Percentiles rank a stretch among this genome's conserved stretches.
These are phyloP conservation scores for Brachionus manjavacas DNA, from an alignment of 1,140 invertebrate species.

Conservation along the genomic window DNA sequence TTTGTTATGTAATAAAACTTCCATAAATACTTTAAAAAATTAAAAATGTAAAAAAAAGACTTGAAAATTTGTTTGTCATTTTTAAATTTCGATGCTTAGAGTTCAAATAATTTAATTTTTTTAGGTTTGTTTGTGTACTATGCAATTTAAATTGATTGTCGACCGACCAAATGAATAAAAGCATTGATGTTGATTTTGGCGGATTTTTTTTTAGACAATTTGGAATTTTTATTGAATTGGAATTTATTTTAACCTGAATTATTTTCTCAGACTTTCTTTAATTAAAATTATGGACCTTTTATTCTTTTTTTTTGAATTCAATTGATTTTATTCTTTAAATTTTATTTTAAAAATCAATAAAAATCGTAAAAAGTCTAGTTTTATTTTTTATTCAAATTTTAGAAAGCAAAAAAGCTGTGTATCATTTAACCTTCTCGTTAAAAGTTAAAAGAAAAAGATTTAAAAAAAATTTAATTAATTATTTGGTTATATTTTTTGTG, in stretches of 20 bases:
- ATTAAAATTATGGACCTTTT: constrained; percentile 18
- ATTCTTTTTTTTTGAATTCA: constrained; percentile 14
- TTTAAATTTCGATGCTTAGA: neutral
- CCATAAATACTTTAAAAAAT: neutral
- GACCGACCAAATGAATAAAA: neutral
- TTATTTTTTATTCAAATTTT: neutral
- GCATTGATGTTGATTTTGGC: neutral
- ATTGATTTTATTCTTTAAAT: constrained; percentile 32
- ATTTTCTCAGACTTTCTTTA: neutral
- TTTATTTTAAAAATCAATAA: constrained; percentile 29
- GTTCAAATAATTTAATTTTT: neutral
- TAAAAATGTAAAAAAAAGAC: constrained; percentile 1
- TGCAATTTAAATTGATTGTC: neutral
- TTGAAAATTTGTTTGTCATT: neutral
- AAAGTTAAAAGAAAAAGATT: too few species aligned
- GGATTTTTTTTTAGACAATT: neutral
- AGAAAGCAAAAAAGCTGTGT: too few species aligned
- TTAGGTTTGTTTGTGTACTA: neutral
- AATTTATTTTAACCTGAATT: neutral
- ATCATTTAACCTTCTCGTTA: too few species aligned
- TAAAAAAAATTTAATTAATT: too few species aligned
- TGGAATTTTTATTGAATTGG: neutral
- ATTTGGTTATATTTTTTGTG: too few species aligned
- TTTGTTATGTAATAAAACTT: constrained; percentile 24
- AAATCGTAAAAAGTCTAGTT: constrained; percentile 5